phyloP scores from a whole-genome alignment of 2,888 invertebrate genomes.

The Apotomis turbidana region DNA sequence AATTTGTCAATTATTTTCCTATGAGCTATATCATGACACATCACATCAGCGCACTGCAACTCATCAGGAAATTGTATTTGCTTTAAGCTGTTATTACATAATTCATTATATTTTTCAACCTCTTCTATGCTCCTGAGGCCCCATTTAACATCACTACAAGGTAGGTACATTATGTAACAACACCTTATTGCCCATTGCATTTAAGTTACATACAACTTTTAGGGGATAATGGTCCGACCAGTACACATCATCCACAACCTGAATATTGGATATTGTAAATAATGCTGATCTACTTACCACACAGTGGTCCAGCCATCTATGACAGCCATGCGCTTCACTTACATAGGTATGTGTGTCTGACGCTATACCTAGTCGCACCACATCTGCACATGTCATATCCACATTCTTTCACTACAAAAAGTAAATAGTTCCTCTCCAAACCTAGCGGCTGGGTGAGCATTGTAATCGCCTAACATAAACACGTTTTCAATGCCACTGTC shows the following conservation, averaged over 20 bases:
- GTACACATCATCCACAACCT: no score
- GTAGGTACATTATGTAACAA: no score
- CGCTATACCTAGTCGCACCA: neutral
- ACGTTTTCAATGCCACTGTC: constrained; percentile 19
- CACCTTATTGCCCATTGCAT: neutral
- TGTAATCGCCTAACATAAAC: constrained; percentile 12
- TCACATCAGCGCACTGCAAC: constrained; percentile 13
- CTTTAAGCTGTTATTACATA: constrained; percentile 13
- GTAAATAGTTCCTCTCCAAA: constrained; percentile 6
- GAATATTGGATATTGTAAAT: neutral
- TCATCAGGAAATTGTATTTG: no score
- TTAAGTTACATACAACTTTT: neutral
- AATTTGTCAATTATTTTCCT: neutral
- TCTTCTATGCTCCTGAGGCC: neutral
- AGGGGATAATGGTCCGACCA: constrained; percentile 11
- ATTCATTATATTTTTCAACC: neutral
- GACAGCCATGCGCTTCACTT: neutral
- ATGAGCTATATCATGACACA: constrained; percentile 3
- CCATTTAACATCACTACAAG: constrained; percentile 8
- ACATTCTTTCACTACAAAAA: constrained; percentile 19
- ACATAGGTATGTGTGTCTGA: no score
- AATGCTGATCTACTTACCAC: neutral
- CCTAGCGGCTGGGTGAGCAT: neutral
- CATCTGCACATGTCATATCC: constrained; percentile 28
- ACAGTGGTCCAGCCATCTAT: constrained; percentile 10